These are phyloP conservation scores for Leuciscus waleckii DNA, from an alignment of 2,797 vertebrate species.

Conservation along the genomic window DNA sequence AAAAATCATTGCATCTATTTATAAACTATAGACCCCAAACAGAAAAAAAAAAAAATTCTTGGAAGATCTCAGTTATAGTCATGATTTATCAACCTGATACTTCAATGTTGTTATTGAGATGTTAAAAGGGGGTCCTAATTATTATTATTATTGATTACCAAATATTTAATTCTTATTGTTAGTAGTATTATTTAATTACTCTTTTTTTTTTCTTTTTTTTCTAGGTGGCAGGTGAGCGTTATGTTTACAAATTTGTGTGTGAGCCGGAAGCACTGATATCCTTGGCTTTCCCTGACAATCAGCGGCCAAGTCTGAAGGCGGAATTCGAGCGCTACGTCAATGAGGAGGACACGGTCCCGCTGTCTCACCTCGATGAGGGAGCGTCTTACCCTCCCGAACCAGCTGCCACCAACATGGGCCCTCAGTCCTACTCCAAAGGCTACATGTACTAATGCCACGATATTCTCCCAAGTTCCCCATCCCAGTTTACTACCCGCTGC, in stretches of 20 bases:
- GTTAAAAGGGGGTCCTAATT: not conserved
- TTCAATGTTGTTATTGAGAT: not conserved
- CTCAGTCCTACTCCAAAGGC: constrained; percentile 91
- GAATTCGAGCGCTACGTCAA: constrained; percentile 90
- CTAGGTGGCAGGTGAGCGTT: constrained; percentile 97
- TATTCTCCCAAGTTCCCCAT: constrained; percentile 43
- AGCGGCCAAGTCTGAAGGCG: constrained; percentile 88
- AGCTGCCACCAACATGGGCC: constrained; percentile 78
- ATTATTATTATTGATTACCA: not conserved
- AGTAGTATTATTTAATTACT: not conserved
- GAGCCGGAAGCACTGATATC: constrained; percentile 96
- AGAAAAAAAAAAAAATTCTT: not conserved
- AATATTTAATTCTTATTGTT: not conserved
- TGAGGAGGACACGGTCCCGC: constrained; percentile 94
- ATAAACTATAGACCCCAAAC: not conserved
- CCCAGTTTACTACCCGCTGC: constrained; percentile 62
- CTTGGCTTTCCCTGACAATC: constrained; percentile 93
- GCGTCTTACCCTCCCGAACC: constrained; percentile 82
- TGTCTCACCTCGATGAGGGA: constrained; percentile 91
- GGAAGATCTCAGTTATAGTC: not conserved
- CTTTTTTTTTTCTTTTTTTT: not conserved
- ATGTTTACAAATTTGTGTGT: constrained; percentile 98
- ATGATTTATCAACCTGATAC: not conserved
- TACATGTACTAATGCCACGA: constrained; percentile 85
- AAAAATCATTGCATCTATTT: not conserved